Evolutionary conservation across 2,113 vertebrate genomes (phyloP).

Genomic region (Scytalopus superciliaris): DNA sequence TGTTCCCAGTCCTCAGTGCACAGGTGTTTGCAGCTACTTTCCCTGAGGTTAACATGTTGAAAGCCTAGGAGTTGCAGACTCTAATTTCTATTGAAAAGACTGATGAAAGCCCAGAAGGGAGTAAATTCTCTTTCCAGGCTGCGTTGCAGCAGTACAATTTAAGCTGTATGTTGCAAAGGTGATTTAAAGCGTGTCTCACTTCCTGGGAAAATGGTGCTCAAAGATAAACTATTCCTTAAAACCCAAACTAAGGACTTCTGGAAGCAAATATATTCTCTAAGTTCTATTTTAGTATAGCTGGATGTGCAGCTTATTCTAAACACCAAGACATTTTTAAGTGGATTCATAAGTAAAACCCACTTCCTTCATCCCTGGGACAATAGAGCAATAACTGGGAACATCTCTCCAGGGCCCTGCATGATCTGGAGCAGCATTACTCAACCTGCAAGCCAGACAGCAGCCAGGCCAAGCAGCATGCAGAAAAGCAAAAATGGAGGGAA

Average conservation of each 20-base stretch:
- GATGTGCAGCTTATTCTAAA: not conserved
- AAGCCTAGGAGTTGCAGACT: not conserved
- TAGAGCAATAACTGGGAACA: not conserved
- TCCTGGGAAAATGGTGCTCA: not conserved
- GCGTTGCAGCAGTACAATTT: not conserved
- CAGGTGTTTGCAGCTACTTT: not conserved
- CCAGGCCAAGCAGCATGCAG: not conserved
- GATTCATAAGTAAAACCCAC: not conserved
- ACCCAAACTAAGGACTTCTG: not conserved
- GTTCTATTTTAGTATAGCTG: not conserved
- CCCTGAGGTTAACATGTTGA: not conserved
- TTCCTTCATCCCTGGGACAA: constrained; percentile 13
- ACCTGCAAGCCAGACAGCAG: not conserved
- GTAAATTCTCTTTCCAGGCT: not conserved
- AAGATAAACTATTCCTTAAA: not conserved
- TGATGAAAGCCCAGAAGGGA: not conserved
- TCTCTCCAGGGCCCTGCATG: not conserved
- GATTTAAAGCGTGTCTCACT: not conserved
- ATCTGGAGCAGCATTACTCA: not conserved
- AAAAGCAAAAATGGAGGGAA: not conserved
- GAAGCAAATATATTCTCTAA: not conserved
- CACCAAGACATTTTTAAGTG: not conserved
- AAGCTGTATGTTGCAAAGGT: not conserved
- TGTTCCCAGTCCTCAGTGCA: not conserved
- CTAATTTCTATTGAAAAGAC: not conserved